Base-by-base conservation (phyloP, 1,140 invertebrate species). In the Halictus rubicundus region DNA sequence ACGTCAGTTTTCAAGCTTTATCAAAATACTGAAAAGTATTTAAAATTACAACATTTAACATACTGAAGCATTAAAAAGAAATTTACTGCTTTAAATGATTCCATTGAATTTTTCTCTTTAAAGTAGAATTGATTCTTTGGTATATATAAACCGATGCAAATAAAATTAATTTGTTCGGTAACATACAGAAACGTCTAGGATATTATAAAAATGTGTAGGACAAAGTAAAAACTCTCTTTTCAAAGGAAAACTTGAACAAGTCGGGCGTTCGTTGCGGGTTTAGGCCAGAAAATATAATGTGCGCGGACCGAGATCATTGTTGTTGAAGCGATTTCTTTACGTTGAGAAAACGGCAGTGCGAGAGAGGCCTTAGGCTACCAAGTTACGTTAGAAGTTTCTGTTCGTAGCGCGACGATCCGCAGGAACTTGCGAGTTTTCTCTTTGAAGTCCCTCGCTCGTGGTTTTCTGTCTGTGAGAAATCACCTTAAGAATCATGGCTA, bases 311-410 rank as follows among this genome's bases (percentile, higher is more conserved):
- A 65, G 63, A 19, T 42, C 9, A 42, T 23, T 65, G 37, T 42
- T 42, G 19, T 37, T 21, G 10, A 4, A 46, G 3, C 64, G 64
- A 46, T 46, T 25, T 66, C 64, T 66, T 66, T 46, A 46, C 39
- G 39, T 25, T 66, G 64, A 46, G 42, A 46, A 66, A 49, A 66
- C 64, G 64, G 4, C 21, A 49, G 39, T 46, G 39, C n/a, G 64
- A 46, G 46, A 46, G 64, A 25, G 64, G 64, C 64, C 64, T 23
- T 87, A 81, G 84, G 79, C 73, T 59, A 81, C 2, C 86, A 91
- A 91, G 87, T 90, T 89, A 69, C 69, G 39, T 75, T 71, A 71
- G 88, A 89, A 91, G 86, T 90, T 90, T 89, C 88, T 84, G 72
- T 79, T 84, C 82, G 81, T 88, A 88, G 89, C 87, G 89, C 86